Base-by-base conservation (phyloP, 2,113 vertebrate genomes). In the Desmodus rotundus region DNA sequence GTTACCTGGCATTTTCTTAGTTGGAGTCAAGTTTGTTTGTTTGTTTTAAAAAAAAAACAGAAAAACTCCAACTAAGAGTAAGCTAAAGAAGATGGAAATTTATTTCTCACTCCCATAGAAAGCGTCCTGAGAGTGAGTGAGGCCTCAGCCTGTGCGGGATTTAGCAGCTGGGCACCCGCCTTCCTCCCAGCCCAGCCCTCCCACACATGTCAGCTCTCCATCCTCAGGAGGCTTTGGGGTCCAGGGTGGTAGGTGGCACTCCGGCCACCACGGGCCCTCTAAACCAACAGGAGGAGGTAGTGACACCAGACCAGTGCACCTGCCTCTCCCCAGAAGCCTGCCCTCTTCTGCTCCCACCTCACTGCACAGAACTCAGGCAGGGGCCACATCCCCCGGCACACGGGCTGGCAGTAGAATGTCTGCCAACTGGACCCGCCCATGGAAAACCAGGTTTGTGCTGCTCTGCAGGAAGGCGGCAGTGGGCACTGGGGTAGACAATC, bases 201-300 rank as follows among this genome's bases (percentile, higher is more conserved):
- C 10, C 1, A 2, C 2, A 5, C 7, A 5, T 1, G 2, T 13
- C 72, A 20, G 15, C 36, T 31, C 31, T 0, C 22, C 36, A 12
- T 63, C 61, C 61, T 17, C 4, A 52, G 45, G 9, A 11, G 36
- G 11, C 22, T 0, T 2, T 19, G 36, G 54, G 67, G 31, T 65
- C 36, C 36, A 54, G 52, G 17, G 24, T 3, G n/a, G 63, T 5
- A 7, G 61, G 33, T 5, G 17, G 24, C 9, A 4, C 17, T 36
- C 36, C 22, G 4, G 54, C 36, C 24, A 12, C 43, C 43, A 31
- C 1, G 4, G 12, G 54, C 43, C 17, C 50, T 6, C 11, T 1
- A 43, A 52, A 28, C 22, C 28, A 87, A 36, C 54, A 76, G 74
- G 22, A 56, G 15, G 52, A n/a, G 68, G 19, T 14, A 33, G 15